Evolutionary conservation across 2,797 vertebrate genomes (phyloP).

Genomic region (Otolemur crassicaudatus): DNA sequence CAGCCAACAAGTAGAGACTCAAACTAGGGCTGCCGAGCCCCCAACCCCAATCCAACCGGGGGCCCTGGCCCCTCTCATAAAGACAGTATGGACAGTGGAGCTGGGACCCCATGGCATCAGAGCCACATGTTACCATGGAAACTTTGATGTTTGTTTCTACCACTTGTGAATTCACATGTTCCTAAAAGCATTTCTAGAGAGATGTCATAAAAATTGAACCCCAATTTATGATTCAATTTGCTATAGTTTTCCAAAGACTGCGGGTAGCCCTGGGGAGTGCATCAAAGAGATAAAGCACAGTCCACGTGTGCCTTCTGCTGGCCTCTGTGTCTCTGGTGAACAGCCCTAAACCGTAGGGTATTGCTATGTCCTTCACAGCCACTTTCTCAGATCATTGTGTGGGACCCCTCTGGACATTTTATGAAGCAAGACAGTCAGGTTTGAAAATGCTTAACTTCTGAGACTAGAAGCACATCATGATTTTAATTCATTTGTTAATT

Average conservation of each 20-base stretch:
- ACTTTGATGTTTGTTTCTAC: neutral
- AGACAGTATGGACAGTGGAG: neutral
- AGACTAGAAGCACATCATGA: neutral
- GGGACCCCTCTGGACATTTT: neutral
- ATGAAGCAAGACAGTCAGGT: neutral
- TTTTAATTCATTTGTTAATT: neutral
- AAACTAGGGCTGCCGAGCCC: neutral
- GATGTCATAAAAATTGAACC: neutral
- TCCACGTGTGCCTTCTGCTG: neutral
- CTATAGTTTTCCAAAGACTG: neutral
- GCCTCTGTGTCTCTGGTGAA: neutral
- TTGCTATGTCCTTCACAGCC: fast-evolving
- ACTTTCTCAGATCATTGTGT: neutral
- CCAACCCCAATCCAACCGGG: neutral
- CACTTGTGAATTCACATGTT: neutral
- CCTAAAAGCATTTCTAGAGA: neutral
- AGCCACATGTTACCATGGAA: neutral
- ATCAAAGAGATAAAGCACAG: fast-evolving
- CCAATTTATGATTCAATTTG: neutral
- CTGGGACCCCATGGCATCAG: fast-evolving
- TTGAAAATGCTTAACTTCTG: neutral
- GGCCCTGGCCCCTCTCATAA: fast-evolving
- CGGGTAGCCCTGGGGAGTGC: neutral
- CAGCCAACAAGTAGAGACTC: neutral
- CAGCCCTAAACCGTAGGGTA: fast-evolving